Conservation (phyloP, 2,797 vertebrate species). For the Tokudaia muenninki region DNA sequence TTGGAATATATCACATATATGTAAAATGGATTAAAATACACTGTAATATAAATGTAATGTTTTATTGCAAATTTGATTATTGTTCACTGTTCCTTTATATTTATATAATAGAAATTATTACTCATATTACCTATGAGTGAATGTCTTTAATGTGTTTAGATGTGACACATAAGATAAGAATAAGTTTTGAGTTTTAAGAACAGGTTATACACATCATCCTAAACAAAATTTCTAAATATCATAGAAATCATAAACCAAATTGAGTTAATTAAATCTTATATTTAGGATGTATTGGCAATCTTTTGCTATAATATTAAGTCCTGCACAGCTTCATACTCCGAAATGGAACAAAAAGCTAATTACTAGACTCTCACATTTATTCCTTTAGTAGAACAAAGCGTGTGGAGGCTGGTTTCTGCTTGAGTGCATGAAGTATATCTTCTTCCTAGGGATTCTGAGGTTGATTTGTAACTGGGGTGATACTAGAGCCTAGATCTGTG, state of each 20-base stretch:
- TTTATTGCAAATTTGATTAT: slow-evolving; percentile 17
- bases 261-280: background rate
- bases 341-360: background rate
- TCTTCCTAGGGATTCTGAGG: too few species aligned
- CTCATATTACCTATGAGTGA: background rate
- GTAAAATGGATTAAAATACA: background rate
- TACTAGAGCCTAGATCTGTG: too few species aligned
- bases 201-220: background rate
- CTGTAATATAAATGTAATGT: background rate
- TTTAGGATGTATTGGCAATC: background rate
- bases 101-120: background rate
- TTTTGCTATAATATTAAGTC: too few species aligned
- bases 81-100: background rate
- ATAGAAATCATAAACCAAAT: background rate
- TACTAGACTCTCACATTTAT: background rate
- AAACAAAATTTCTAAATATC: background rate
- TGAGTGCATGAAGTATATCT: too few species aligned
- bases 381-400: too few species aligned
- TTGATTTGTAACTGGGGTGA: too few species aligned
- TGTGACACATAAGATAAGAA: background rate
- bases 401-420: too few species aligned
- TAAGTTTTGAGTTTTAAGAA: background rate
- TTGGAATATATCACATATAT: background rate
- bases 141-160: background rate
- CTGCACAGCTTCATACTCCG: too few species aligned